These are phyloP conservation scores for Paramisgurnus dabryanus DNA, from an alignment of 2,113 vertebrate species.

Conservation along the genomic window DNA sequence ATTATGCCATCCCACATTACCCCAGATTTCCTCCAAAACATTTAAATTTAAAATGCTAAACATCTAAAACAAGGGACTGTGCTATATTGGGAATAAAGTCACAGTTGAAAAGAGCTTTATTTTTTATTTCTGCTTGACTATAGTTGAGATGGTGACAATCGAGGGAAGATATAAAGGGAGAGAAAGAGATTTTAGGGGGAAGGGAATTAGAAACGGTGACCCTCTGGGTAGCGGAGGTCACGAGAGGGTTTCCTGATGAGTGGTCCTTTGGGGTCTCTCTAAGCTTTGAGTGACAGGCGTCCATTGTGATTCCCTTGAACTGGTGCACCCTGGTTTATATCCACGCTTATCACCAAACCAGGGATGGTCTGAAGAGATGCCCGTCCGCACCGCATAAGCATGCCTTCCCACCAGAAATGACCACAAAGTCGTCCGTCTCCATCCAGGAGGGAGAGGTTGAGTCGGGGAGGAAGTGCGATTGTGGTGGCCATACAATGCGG, in stretches of 20 bases:
- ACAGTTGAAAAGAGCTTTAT: too few relatives aligned
- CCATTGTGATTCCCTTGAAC: conserved; percentile 48
- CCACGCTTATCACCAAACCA: conserved; percentile 49
- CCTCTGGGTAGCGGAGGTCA: conserved; percentile 32
- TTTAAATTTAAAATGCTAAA: too few relatives aligned
- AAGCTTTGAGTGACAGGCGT: conserved; percentile 52
- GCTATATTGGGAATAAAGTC: too few relatives aligned
- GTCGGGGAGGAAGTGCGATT: conserved; percentile 35
- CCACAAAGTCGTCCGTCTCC: conserved; percentile 29
- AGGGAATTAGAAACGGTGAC: conserved; percentile 18
- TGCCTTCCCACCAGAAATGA: conserved; percentile 34
- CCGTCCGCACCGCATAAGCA: conserved; percentile 20
- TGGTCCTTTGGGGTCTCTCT: conserved; percentile 35
- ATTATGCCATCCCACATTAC: too few relatives aligned
- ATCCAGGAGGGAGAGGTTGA: conserved; percentile 30
- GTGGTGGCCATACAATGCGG: conserved; percentile 27
- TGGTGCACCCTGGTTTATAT: conserved; percentile 28
- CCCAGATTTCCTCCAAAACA: too few relatives aligned
- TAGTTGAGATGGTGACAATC: not conserved
- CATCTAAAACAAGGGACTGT: too few relatives aligned
- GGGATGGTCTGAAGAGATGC: conserved; percentile 34
- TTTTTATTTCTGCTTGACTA: not conserved
- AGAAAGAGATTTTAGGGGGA: not conserved
- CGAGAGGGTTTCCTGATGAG: conserved; percentile 33
- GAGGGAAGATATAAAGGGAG: not conserved